These are phyloP conservation scores for Natrix natrix DNA, from an alignment of 2,797 vertebrate genomes.

Conservation along the genomic window DNA sequence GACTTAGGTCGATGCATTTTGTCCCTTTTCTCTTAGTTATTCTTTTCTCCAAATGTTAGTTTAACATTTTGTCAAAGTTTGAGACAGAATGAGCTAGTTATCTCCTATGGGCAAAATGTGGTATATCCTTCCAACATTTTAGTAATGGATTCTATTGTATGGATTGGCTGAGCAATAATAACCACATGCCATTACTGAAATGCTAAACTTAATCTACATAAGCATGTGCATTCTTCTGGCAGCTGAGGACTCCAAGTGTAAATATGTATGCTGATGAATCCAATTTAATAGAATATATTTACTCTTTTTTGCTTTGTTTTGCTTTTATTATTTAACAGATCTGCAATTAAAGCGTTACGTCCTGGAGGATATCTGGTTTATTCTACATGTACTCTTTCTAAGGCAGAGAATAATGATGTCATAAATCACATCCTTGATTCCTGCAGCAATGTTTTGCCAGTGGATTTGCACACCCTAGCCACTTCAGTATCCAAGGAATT, in stretches of 20 bases:
- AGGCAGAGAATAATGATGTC: conserved; percentile 85
- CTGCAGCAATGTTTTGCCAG: conserved; percentile 72
- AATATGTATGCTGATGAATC: not conserved
- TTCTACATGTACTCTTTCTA: conserved; percentile 93
- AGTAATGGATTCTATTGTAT: not conserved
- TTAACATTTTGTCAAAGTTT: not conserved
- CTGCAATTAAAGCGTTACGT: conserved; percentile 83
- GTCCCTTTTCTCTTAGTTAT: not conserved
- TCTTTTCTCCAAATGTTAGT: not conserved
- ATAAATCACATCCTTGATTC: conserved; percentile 77
- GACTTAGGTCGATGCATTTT: not conserved
- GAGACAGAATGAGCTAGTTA: not conserved
- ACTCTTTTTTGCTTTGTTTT: conserved; percentile 13
- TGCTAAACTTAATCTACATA: not conserved
- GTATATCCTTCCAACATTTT: not conserved
- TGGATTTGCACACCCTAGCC: conserved; percentile 78
- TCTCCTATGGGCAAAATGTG: not conserved
- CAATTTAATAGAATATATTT: conserved; percentile 9
- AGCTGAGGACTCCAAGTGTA: not conserved
- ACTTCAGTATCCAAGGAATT: conserved; percentile 78
- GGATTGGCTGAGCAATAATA: not conserved
- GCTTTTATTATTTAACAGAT: conserved; percentile 71
- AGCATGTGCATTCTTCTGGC: not conserved
- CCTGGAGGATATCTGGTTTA: conserved; percentile 91
- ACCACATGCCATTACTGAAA: not conserved